Evolutionary conservation across 2,797 vertebrate genomes (phyloP), one percentile per base, ranked within the genome.

Genomic region (Mormyrus hasselquistii): DNA sequence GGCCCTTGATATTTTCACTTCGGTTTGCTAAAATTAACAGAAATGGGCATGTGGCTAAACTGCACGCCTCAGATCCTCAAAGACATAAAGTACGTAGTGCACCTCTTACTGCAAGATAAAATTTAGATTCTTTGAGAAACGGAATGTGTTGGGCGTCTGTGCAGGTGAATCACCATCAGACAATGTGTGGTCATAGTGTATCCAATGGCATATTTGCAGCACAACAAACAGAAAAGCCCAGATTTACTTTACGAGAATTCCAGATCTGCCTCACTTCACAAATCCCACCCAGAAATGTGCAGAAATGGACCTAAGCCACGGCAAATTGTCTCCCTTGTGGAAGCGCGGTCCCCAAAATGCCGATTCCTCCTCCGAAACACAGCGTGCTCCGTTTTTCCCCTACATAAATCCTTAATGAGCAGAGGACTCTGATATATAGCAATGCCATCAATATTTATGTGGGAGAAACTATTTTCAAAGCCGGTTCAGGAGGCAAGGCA

Each of bases 371-470:
- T 88, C 92, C 90, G 55, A 88, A 89, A 87, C 50, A 52, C 86
- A 85, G 76, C 12, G 25, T 83, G 88, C 65, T 88, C 86, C 79
- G 62, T 91, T 62, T 92, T 92, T 90, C 91, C 90, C 91, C 92
- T 94, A 52, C 41, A 96, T 96, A 95, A 96, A 96, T 95, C 90
- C 93, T 95, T 96, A 94, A 96, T 95, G 91, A 95, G 93, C 92
- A 6, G 92, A 90, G 8, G 91, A 92, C 93, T 94, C 90, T 91
- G 93, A 95, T 94, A 93, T 94, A 92, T 92, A 92, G 94, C 93
- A 95, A 94, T 92, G 93, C 90, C 94, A 95, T 96, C 93, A 96
- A 96, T 96, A 96, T 95, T 95, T 93, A 96, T 95, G 93, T 94
- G 94, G 93, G 94, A 95, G 94, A 95, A 95, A 94, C 94, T 95